Base-by-base conservation (phyloP, 1,140 invertebrate species). In the Caenorhabditis brenneri region DNA sequence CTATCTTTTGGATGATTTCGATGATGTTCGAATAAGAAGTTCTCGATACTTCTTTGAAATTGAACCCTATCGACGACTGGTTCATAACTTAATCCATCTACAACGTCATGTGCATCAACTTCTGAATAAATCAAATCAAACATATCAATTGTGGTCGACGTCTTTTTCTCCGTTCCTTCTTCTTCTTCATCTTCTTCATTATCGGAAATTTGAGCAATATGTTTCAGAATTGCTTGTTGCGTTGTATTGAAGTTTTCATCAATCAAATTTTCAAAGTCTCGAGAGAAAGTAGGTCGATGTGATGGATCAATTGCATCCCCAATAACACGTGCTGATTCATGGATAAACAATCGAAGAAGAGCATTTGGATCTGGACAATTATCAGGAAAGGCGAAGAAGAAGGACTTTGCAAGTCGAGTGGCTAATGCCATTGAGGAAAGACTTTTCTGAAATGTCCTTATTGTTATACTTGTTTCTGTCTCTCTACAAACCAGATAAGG, bases 341-440 rank as follows among this genome's bases (percentile, higher is more conserved):
- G 83, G 33, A 65, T 55, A 16, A 49, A 84, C 24, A 84, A 31
- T 7, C 83, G 83, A 60, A 84, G 46, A 46, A 80, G 51, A 39
- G 83, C 48, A 78, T 79, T 24, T 12, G 55, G 80, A 53, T 84
- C 83, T 7, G 83, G 83, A 27, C 69, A 79, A 39, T 84, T 84
- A 49, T 84, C 83, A n/a, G 83, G 83, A 27, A 79, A 84, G 6
- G 83, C 48, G 39, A 84, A 84, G 83, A 84, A 84, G 24, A 84
- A 42, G 31, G 69, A 31, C n/a, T 84, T 84, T 22, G 74, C 53
- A 12, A 84, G 53, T 9, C 83, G 69, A n/a, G 78, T 79, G 5
- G 48, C 49, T 6, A 84, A 22, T 4, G 83, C 33, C 39, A 84
- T 49, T 7, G 83, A 36, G 6, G 74, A 60, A 10, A 79, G 24